Percentiles rank a stretch among this genome's conserved stretches.
Evolutionary conservation across 2,797 vertebrate genomes (phyloP).

Genomic region (Sitta carolinensis): DNA sequence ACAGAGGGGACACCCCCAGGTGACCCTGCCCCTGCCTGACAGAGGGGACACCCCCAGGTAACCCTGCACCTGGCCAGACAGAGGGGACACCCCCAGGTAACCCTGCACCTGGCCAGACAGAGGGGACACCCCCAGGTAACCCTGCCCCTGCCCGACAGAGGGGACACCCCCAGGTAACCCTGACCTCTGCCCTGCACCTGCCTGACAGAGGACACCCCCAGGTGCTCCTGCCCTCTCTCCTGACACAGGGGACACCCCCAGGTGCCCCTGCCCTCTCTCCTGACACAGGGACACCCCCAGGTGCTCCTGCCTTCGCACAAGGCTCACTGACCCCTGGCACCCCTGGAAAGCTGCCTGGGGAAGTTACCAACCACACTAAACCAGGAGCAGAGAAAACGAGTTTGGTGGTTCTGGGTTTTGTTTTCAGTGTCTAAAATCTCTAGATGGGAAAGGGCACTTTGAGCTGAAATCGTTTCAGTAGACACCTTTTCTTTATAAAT

Average conservation of each 20-base stretch:
- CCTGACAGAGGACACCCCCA: too few relatives aligned
- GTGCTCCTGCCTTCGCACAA: background rate
- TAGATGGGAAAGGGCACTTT: background rate
- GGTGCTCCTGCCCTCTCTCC: too few relatives aligned
- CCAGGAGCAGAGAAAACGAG: background rate
- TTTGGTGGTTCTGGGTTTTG: background rate
- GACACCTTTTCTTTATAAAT: background rate
- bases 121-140: slow-evolving; percentile 76
- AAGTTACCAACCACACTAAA: background rate
- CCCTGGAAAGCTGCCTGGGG: background rate
- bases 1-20: too few relatives aligned
- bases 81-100: background rate
- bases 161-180: too few relatives aligned
- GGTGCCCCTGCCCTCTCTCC: background rate
- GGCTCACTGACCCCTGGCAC: background rate
- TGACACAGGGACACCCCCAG: too few relatives aligned
- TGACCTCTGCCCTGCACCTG: too few relatives aligned
- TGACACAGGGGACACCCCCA: too few relatives aligned
- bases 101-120: slow-evolving; percentile 92
- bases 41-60: background rate
- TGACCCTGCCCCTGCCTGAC: too few relatives aligned
- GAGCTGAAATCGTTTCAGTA: background rate
- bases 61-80: slow-evolving; percentile 74
- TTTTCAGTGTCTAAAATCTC: background rate
- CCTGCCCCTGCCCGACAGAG: too few relatives aligned